Evolutionary conservation across 2,888 invertebrate species (phyloP).

Genomic region (Mechanitis messenoides): DNA sequence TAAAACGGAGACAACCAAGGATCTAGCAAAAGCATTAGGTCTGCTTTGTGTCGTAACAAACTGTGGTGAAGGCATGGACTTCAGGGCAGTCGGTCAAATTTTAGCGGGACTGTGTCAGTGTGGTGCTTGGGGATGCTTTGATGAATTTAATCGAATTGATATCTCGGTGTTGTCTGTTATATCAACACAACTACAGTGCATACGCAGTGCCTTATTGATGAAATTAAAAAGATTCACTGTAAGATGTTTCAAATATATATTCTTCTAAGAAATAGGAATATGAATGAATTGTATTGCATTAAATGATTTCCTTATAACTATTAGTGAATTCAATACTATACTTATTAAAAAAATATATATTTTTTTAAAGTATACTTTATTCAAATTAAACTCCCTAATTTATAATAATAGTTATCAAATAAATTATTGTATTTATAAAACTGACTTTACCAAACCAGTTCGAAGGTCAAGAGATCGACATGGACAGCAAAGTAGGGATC

Average conservation of each 20-base stretch:
- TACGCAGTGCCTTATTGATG: constrained; percentile 87
- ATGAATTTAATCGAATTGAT: constrained; percentile 95
- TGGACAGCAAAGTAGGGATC: constrained; percentile 92
- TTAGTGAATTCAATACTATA: too few relatives aligned
- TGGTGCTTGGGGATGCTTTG: constrained; percentile 97
- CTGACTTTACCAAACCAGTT: constrained; percentile 72
- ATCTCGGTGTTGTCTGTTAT: constrained; percentile 95
- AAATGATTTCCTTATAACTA: too few relatives aligned
- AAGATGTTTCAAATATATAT: constrained; percentile 24
- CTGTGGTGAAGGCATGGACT: constrained; percentile 96
- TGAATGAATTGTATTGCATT: too few relatives aligned
- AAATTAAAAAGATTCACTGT: constrained; percentile 86
- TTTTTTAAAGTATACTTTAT: too few relatives aligned
- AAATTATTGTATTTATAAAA: too few relatives aligned
- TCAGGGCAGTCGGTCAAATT: constrained; percentile 81
- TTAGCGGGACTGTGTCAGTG: constrained; percentile 87
- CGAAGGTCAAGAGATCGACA: constrained; percentile 86
- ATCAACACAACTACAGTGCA: constrained; percentile 93
- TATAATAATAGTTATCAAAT: too few relatives aligned
- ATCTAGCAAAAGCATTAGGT: constrained; percentile 92
- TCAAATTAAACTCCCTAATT: too few relatives aligned
- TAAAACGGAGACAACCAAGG: constrained; percentile 94
- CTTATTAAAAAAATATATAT: too few relatives aligned
- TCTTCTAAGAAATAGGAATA: too few relatives aligned
- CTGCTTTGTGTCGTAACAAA: constrained; percentile 90